Evolutionary conservation across 2,888 invertebrate species (phyloP).

Genomic region (Lithodes maja): DNA sequence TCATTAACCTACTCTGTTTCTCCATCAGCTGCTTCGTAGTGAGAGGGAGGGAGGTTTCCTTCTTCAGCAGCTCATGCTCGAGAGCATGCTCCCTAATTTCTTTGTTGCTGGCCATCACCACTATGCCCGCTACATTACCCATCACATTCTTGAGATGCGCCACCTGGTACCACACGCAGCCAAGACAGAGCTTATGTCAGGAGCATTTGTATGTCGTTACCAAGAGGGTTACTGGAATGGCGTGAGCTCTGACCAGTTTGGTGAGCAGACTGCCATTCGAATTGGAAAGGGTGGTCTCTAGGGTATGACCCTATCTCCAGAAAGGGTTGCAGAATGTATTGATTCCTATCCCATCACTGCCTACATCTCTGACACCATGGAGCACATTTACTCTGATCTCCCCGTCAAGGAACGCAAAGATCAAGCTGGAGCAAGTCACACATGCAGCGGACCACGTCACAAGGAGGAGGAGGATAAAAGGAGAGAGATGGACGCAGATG

Average conservation of each 20-base stretch:
- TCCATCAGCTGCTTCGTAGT: slow-evolving; percentile 8
- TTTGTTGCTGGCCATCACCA: background rate
- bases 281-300: slow-evolving; percentile 12
- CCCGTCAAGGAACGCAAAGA: no score
- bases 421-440: no score
- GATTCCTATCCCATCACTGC: background rate
- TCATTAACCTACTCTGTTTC: background rate
- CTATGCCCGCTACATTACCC: slow-evolving; percentile 2
- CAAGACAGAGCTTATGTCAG: slow-evolving; percentile 10
- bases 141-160: slow-evolving; percentile 22
- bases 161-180: background rate
- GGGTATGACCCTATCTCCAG: background rate
- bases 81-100: slow-evolving; percentile 14
- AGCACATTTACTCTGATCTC: background rate
- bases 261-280: slow-evolving; percentile 31
- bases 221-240: background rate
- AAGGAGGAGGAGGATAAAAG: background rate
- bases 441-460: background rate
- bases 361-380: slow-evolving; percentile 4
- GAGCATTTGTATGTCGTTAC: slow-evolving; percentile 14
- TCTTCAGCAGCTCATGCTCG: background rate
- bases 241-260: slow-evolving; percentile 21
- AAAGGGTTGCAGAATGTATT: slow-evolving; percentile 9
- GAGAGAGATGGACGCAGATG: background rate
- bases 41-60: slow-evolving; percentile 7